Evolutionary conservation across 1,140 invertebrate species (phyloP).

Genomic region (Globodera ellingtonae): DNA sequence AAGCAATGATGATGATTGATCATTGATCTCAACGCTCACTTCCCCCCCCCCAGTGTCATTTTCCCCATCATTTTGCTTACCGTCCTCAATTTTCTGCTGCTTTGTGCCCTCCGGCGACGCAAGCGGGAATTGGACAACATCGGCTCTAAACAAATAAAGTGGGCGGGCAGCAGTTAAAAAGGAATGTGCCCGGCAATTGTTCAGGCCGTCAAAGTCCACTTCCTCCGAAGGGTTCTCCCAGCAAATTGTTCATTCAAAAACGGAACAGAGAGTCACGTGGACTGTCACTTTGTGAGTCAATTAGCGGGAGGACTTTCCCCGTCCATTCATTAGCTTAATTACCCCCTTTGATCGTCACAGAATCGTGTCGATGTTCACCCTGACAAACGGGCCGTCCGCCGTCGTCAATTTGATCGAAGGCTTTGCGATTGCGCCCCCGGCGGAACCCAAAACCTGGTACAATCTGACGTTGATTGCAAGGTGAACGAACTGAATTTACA

Average conservation of each 20-base stretch:
- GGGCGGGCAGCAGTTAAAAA: neutral
- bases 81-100: conserved; percentile 55
- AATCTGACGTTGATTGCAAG: conserved; percentile 42
- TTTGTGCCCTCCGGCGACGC: conserved; percentile 56
- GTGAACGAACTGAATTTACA: neutral
- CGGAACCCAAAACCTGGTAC: conserved; percentile 36
- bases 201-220: conserved; percentile 19
- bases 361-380: conserved; percentile 61
- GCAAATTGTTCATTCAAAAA: conserved; percentile 51
- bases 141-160: conserved; percentile 27
- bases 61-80: conserved; percentile 58
- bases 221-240: conserved; percentile 44
- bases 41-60: conserved; percentile 50
- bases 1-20: neutral
- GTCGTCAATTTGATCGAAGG: conserved; percentile 55
- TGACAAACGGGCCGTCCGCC: conserved; percentile 63
- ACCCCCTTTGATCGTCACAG: conserved; percentile 5
- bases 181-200: conserved; percentile 1
- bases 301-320: neutral
- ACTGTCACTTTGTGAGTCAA: conserved; percentile 52
- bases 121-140: conserved; percentile 43
- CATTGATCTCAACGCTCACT: neutral
- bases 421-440: conserved; percentile 22
- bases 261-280: conserved; percentile 59
- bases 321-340: neutral